Conservation (phyloP, 2,888 invertebrate species). For the Oeneis ivallda region DNA sequence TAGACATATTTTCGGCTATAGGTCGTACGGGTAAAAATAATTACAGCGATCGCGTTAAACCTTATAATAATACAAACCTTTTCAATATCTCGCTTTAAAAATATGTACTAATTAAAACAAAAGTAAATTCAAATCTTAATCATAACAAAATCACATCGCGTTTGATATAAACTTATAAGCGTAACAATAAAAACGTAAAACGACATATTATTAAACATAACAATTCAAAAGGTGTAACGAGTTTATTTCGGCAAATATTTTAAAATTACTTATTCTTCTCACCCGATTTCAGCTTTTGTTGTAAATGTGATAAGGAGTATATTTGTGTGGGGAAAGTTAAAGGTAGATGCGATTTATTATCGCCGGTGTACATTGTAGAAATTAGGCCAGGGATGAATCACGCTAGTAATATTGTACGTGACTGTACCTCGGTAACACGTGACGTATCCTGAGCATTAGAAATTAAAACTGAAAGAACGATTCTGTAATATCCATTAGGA, state of each 20-base stretch:
- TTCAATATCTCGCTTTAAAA: background rate
- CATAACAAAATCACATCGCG: background rate
- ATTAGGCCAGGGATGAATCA: constrained; percentile 43
- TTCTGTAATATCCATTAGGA: constrained; percentile 28
- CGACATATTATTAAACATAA: constrained; percentile 39
- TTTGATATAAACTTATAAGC: constrained; percentile 25
- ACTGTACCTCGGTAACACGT: constrained; percentile 39
- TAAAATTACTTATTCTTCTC: background rate
- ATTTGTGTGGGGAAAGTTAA: background rate
- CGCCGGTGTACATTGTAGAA: constrained; percentile 32
- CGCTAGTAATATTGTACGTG: constrained; percentile 44
- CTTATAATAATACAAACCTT: background rate
- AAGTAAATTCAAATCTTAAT: constrained; percentile 13
- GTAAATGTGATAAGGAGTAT: background rate
- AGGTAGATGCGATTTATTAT: constrained; percentile 18
- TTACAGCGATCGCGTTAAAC: no score
- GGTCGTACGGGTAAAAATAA: no score
- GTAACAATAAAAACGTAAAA: constrained; percentile 37
- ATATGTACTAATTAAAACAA: background rate
- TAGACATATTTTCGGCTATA: no score
- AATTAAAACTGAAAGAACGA: constrained; percentile 38
- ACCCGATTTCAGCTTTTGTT: background rate
- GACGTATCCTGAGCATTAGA: constrained; percentile 33
- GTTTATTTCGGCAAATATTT: constrained; percentile 22
- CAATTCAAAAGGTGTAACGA: constrained; percentile 37